Conservation (phyloP, 64 coral and sea anemone genomes). For the Actinia tenebrosa region DNA sequence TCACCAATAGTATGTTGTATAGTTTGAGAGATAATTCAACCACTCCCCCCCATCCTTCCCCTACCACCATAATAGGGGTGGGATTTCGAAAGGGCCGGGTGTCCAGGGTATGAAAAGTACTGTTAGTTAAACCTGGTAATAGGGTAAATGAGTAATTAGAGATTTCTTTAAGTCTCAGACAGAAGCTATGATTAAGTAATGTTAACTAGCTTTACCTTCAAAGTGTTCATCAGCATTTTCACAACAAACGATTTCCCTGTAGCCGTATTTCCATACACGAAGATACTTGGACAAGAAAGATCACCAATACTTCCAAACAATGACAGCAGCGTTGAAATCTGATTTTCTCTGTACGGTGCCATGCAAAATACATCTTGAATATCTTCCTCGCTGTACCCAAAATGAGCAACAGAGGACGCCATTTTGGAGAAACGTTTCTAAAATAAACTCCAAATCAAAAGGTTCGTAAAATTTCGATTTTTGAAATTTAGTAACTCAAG, state of each 20-base stretch:
- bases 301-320: slow-evolving; percentile 57
- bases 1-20: neutral
- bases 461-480: neutral
- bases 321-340: slow-evolving; percentile 47
- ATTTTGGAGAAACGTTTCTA: neutral
- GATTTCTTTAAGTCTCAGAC: no score
- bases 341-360: slow-evolving; percentile 45
- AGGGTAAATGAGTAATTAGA: no score
- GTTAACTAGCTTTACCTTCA: slow-evolving; percentile 35
- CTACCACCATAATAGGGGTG: no score
- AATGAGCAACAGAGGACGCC: neutral
- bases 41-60: no score
- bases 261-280: slow-evolving; percentile 77
- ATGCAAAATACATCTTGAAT: slow-evolving; percentile 37
- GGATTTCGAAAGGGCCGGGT: no score
- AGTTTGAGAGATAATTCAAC: no score
- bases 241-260: slow-evolving; percentile 83
- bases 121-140: neutral
- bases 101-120: neutral
- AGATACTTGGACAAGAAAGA: slow-evolving; percentile 48
- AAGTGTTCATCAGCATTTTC: slow-evolving; percentile 57
- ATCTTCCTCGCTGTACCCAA: slow-evolving; percentile 35
- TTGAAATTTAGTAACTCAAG: neutral
- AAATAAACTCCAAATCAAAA: neutral
- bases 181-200: no score